Conservation (phyloP, 2,797 vertebrate species). For the Sarcoramphus papa region DNA sequence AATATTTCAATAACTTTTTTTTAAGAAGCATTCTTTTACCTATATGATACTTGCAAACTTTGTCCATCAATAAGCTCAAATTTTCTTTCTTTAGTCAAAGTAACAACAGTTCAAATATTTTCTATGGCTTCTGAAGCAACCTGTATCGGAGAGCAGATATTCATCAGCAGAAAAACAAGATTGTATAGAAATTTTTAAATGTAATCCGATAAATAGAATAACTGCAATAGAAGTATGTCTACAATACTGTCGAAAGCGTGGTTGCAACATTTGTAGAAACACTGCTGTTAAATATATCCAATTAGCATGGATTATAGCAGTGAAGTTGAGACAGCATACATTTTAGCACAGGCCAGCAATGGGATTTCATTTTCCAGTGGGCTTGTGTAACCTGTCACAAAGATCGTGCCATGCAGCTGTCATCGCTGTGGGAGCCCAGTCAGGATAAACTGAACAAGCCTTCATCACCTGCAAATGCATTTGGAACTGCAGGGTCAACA, state of each 20-base stretch:
- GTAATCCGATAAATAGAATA: neutral
- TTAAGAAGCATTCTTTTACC: slow-evolving; percentile 56
- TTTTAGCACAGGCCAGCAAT: neutral
- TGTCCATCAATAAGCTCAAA: slow-evolving; percentile 82
- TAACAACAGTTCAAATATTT: slow-evolving; percentile 84
- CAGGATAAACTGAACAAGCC: neutral
- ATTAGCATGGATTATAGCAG: neutral
- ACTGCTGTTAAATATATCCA: neutral
- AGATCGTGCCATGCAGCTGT: neutral
- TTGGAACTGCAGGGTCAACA: neutral
- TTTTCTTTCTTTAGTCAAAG: slow-evolving; percentile 81
- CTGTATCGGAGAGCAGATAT: slow-evolving; percentile 55
- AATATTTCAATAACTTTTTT: neutral
- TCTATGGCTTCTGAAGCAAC: slow-evolving; percentile 84
- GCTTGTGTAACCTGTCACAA: neutral
- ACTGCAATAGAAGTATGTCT: neutral
- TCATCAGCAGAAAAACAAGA: neutral
- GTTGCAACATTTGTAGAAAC: neutral
- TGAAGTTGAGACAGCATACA: neutral
- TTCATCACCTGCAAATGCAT: neutral
- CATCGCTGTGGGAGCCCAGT: neutral
- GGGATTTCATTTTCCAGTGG: neutral
- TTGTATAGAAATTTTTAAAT: neutral
- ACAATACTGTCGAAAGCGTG: neutral
- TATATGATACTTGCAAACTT: slow-evolving; percentile 79